A percentile compares a stretch with the other conserved stretches of the same genome.
These are phyloP conservation scores for Chlamydotis undulata DNA, from an alignment of 2,113 vertebrate species.

Conservation along the genomic window DNA sequence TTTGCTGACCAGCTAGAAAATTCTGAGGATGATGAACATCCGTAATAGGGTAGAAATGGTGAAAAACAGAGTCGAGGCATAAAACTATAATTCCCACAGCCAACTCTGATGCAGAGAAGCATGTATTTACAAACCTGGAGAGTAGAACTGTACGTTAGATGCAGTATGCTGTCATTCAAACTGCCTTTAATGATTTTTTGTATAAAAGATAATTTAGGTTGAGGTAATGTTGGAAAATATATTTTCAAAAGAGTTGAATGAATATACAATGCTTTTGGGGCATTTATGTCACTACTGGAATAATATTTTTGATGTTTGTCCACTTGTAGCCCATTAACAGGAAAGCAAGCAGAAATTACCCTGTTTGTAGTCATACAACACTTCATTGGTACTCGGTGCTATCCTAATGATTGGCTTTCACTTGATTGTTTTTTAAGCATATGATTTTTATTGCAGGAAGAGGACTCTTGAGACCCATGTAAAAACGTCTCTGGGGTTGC, in stretches of 20 bases:
- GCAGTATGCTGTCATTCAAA: neutral
- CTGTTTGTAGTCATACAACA: neutral
- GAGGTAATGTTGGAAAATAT: neutral
- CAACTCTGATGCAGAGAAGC: neutral
- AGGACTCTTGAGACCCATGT: slow-evolving; percentile 7
- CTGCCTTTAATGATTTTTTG: neutral
- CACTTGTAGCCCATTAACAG: neutral
- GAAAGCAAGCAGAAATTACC: neutral
- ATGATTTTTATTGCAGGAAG: slow-evolving; percentile 18
- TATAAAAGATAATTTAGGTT: neutral
- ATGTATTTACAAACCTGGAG: neutral
- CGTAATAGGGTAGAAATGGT: neutral
- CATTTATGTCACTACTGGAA: neutral
- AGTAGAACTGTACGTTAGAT: neutral
- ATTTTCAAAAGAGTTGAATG: neutral
- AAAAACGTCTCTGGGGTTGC: neutral
- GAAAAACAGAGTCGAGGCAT: neutral
- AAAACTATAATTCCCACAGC: neutral
- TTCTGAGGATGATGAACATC: neutral
- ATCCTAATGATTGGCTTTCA: neutral
- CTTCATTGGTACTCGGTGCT: neutral
- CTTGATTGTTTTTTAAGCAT: neutral
- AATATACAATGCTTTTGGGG: neutral
- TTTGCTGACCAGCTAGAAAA: neutral
- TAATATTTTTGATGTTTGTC: neutral